Base-by-base conservation (phyloP, 2,888 invertebrate genomes). In the Argynnis bischoffii region DNA sequence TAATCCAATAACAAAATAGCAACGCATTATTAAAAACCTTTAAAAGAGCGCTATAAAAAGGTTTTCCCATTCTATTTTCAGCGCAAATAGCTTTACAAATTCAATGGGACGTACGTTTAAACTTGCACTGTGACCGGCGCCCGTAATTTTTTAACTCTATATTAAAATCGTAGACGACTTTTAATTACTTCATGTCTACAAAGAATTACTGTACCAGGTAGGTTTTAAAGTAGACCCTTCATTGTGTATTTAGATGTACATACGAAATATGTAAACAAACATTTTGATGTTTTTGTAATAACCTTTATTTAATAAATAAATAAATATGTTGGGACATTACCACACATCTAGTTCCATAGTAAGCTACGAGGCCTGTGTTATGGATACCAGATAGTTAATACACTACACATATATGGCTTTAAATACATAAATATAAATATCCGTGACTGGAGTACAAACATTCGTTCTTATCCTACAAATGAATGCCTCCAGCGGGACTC, bases 1-100 rank as follows among this genome's bases (percentile, higher is more conserved):
- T 26, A 13, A 59, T 59, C 48, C 48, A 35, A 51, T 51, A 51
- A 16, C 35, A 59, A 65, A 65, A 59, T 47, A 59, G 18, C 47
- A 54, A 47, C 53, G 11, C 41, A 48, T 41, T 51, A 66, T 50
- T 26, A 51, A 64, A 57, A 46, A 6, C 63, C 46, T 47, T 55
- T 55, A 63, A 54, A 54, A 55, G 11, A 54, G 47, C n/a, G 16
- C 41, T 63, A 47, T 41, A 54, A 54, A 63, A 63, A 54, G 54
- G 26, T 21, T 54, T 54, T 46, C 2, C 63, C 54, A 63, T 63
- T 63, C 46, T 55, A 55, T 61, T 54, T 61, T 55, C 35, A 61
- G 18, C 18, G 48, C 66, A 66, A 66, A 66, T 66, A 66, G 54
- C 54, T 66, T 66, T 46, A 48, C 54, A 66, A 66, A 60, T 66